Base-by-base conservation (phyloP, 2,888 invertebrate genomes). In the Noctua fimbriata region DNA sequence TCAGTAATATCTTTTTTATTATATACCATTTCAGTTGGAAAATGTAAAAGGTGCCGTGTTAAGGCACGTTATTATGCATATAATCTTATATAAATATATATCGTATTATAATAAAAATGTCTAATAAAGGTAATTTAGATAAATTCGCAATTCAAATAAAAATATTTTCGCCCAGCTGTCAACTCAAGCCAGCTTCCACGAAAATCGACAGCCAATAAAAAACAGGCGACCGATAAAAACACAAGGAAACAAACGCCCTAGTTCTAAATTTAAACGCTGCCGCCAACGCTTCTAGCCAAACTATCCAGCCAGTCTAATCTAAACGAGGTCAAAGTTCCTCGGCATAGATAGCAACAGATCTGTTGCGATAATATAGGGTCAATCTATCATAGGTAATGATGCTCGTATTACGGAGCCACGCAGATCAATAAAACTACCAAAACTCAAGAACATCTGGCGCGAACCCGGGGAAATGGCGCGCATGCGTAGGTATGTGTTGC, bases 381-480 rank as follows among this genome's bases (percentile, higher is more conserved):
- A 82, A 92, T 92, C 89, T 91, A 90, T 92, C 90, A 92, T 90
- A 90, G 90, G 90, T 91, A 92, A 93, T 92, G 92, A 92, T 89
- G 88, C 85, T 85, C 87, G 76, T 85, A 90, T 92, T 91, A 92
- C 90, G 90, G 89, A 87, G 88, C 82, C 85, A 89, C 88, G 84
- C 91, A 93, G 95, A 96, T 96, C 96, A 95, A 96, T 96, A 96
- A 95, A 94, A 93, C 92, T 95, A 92, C 95, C 95, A 95, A 95
- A 95, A 94, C 92, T 92, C 85, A 60, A 74, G 87, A 94, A 93
- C 95, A 95, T 95, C 95, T 96, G 96, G 94, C 93, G 94, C 93
- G 93, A 94, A 93, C 91, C 93, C 91, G 90, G 90, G 88, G 87
- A 84, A 79, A 71, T 66, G 21, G 5, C 55, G 91, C 96, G 96